A percentile compares a stretch with the other conserved stretches of the same genome.
phyloP scores from a whole-genome alignment of 2,797 vertebrate genomes.

The Trachops cirrhosus region DNA sequence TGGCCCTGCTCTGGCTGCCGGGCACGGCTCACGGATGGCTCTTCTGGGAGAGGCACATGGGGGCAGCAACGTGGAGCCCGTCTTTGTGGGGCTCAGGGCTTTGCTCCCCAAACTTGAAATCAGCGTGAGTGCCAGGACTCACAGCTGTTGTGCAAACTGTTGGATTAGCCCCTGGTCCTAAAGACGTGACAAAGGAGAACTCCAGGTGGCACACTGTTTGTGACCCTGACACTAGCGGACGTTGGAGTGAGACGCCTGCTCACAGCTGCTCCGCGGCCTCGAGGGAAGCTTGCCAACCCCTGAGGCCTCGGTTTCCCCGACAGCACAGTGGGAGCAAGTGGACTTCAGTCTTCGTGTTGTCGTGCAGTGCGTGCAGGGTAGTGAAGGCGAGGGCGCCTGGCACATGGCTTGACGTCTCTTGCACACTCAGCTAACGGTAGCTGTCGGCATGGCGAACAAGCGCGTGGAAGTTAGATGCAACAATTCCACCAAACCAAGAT shows the following conservation, averaged over 20 bases:
- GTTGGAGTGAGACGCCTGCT: background rate
- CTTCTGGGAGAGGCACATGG: background rate
- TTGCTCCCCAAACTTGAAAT: background rate
- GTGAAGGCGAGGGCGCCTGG: fast-evolving
- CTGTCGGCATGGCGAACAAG: background rate
- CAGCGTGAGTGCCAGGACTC: too few species aligned
- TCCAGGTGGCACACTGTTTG: background rate
- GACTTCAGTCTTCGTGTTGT: background rate
- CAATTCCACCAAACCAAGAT: background rate
- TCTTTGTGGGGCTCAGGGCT: too few species aligned
- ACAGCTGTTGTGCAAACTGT: too few species aligned
- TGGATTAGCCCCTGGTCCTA: background rate
- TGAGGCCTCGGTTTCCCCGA: background rate
- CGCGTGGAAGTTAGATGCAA: background rate
- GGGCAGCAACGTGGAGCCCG: background rate
- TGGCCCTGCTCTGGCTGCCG: too few species aligned
- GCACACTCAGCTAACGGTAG: background rate
- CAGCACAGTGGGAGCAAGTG: too few species aligned
- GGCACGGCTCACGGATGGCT: background rate
- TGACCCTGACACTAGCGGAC: background rate
- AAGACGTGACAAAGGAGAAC: background rate
- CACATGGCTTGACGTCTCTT: fast-evolving
- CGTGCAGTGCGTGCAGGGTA: too few species aligned
- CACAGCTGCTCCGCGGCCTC: background rate
- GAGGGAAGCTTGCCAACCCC: background rate